Percentiles rank a stretch among this genome's conserved stretches.
Conservation (phyloP, 2,797 vertebrate species). For the Sebastes kiyomatsui region DNA sequence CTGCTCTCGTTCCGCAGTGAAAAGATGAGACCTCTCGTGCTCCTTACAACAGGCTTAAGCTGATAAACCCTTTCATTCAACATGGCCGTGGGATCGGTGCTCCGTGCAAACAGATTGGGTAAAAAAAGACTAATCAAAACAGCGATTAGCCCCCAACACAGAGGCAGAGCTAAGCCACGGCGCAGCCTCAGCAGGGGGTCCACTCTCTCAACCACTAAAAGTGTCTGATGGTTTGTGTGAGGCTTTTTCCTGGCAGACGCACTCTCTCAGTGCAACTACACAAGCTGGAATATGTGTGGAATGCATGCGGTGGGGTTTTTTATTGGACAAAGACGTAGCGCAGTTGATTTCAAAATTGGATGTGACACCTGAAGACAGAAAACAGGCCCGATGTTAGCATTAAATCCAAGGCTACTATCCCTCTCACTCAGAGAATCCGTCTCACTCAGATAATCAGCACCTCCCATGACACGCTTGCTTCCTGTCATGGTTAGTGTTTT, state of each 20-base stretch:
- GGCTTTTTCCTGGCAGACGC: constrained; percentile 35
- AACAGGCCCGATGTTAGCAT: background rate
- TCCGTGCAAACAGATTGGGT: constrained; percentile 68
- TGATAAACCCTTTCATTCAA: constrained; percentile 82
- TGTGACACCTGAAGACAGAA: constrained; percentile 31
- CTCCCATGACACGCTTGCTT: constrained; percentile 15
- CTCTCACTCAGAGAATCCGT: background rate
- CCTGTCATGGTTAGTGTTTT: constrained; percentile 10
- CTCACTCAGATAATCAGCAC: constrained; percentile 19
- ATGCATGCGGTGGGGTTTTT: constrained; percentile 29
- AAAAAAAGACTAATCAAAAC: constrained; percentile 82
- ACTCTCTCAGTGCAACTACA: constrained; percentile 19
- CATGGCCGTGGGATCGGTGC: constrained; percentile 63
- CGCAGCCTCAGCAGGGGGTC: constrained; percentile 71
- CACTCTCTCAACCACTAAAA: constrained; percentile 29
- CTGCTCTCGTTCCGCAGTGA: constrained; percentile 62
- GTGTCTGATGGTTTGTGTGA: constrained; percentile 37
- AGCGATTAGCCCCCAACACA: constrained; percentile 77
- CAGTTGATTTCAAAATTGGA: constrained; percentile 43
- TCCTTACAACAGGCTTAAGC: constrained; percentile 83
- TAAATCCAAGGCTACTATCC: constrained; percentile 2
- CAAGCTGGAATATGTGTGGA: constrained; percentile 37
- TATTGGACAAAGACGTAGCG: constrained; percentile 47
- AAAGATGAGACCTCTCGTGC: constrained; percentile 77
- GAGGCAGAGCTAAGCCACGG: constrained; percentile 73